Base-by-base conservation (phyloP, 2,113 vertebrate species). In the Anas platyrhynchos region DNA sequence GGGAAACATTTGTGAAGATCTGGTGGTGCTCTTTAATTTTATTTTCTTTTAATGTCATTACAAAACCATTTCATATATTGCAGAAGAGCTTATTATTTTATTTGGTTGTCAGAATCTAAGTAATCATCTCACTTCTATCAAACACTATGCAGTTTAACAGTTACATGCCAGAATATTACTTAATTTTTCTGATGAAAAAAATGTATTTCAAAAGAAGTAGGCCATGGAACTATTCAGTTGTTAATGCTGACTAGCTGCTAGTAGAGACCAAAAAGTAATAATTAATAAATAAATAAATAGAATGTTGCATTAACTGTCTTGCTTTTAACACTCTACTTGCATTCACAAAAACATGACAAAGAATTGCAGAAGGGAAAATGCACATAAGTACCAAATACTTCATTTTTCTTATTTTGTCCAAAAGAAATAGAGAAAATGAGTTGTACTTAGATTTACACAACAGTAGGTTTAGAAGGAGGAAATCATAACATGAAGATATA, bases 41-140 rank as follows among this genome's bases (percentile, higher is more conserved):
- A 56, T 93, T 84, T 83, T 75, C 16, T 54, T 78, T 78, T 92
- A 82, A 94, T 79, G 34, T 68, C 32, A 48, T 90, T 95, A 71
- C 78, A 66, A 93, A 95, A 71, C 9, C 32, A 67, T 91, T 75
- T 86, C 32, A 50, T 11, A 71, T 62, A 50, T 56, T 65, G 50
- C 26, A 78, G 76, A 82, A 65, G 55, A 27, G 20, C 65, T 78
- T 52, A 41, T 36, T 88, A 26, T 73, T 89, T 92, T 84, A 75
- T 12, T 84, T 89, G 56, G 69, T 67, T 84, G 29, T 27, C 58
- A 38, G 17, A 41, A 20, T 65, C 48, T 88, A 94, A 94, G 61
- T 73, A 92, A 71, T 88, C 81, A 48, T 31, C 22, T 15, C 15
- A 75, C 38, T 92, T 86, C 63, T 59, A 90, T 27, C 29, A 74